A percentile compares a stretch with the other conserved stretches of the same genome.
phyloP scores from a whole-genome alignment of 2,888 invertebrate species.

The Epirrita christyi region DNA sequence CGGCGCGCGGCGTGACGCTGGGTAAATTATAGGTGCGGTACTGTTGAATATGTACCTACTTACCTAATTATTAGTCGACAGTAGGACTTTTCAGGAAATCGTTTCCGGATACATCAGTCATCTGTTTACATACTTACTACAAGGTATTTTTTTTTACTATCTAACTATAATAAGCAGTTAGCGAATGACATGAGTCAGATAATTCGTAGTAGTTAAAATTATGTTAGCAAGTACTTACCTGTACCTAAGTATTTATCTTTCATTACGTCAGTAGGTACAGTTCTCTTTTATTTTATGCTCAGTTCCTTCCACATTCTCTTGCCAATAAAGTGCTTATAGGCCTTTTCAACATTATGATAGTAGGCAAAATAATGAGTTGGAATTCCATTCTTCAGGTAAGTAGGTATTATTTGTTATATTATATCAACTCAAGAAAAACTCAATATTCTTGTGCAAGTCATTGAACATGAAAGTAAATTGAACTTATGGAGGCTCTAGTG shows the following conservation, averaged over 20 bases:
- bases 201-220: conserved; percentile 5
- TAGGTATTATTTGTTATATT: no score
- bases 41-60: conserved; percentile 43
- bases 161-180: conserved; percentile 34
- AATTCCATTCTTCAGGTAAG: no score
- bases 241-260: background rate
- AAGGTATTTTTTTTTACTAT: conserved; percentile 22
- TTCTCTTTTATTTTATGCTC: no score
- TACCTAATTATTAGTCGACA: conserved; percentile 18
- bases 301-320: no score
- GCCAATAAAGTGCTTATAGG: no score
- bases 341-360: no score
- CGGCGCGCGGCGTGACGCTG: conserved; percentile 62
- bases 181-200: conserved; percentile 17
- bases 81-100: conserved; percentile 62
- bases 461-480: no score
- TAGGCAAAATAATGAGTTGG: no score
- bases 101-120: conserved; percentile 59
- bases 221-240: background rate
- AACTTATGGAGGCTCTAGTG: background rate
- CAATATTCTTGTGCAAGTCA: no score
- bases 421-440: no score
- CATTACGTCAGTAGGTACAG: no score
- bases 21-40: conserved; percentile 75
- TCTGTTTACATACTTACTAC: conserved; percentile 32